These are phyloP conservation scores for Peromyscus leucopus DNA, from an alignment of 2,113 vertebrate genomes.

Conservation along the genomic window DNA sequence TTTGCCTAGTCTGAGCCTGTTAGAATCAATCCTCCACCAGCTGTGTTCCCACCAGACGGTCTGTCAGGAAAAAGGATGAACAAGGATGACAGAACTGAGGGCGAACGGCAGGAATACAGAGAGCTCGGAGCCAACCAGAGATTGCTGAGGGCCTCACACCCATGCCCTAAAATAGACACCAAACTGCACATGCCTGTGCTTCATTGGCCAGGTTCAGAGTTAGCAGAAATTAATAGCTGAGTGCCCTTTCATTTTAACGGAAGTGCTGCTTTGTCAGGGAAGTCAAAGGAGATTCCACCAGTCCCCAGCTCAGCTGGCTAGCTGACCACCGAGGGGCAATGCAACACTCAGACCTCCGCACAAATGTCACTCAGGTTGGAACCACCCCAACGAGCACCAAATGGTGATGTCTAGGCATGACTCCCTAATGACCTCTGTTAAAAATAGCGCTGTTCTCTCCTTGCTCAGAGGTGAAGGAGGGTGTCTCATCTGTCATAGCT, in stretches of 20 bases:
- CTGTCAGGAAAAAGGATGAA: slow-evolving; percentile 46
- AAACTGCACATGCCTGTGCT: slow-evolving; percentile 57
- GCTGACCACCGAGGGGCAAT: not conserved
- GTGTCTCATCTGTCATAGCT: not conserved
- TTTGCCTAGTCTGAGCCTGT: slow-evolving; percentile 17
- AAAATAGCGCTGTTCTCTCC: not conserved
- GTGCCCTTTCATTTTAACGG: slow-evolving; percentile 74
- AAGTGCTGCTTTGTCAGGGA: slow-evolving; percentile 67
- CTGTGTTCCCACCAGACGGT: slow-evolving; percentile 40
- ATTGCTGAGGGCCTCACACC: not conserved
- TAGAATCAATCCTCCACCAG: not conserved
- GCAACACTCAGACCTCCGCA: not conserved
- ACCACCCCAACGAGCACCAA: not conserved
- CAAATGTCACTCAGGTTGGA: not conserved
- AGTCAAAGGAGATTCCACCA: slow-evolving; percentile 23
- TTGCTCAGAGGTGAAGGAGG: not conserved
- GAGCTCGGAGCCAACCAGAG: slow-evolving; percentile 31
- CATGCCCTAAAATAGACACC: slow-evolving; percentile 70
- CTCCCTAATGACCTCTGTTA: not conserved
- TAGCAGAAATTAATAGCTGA: slow-evolving; percentile 74
- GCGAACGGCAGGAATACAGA: slow-evolving; percentile 32
- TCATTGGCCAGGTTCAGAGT: slow-evolving; percentile 62
- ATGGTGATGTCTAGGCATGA: not conserved
- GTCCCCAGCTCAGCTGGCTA: not conserved
- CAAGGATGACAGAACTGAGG: slow-evolving; percentile 15